phyloP scores from a whole-genome alignment of 2,113 vertebrate genomes.

The Eidolon helvum region DNA sequence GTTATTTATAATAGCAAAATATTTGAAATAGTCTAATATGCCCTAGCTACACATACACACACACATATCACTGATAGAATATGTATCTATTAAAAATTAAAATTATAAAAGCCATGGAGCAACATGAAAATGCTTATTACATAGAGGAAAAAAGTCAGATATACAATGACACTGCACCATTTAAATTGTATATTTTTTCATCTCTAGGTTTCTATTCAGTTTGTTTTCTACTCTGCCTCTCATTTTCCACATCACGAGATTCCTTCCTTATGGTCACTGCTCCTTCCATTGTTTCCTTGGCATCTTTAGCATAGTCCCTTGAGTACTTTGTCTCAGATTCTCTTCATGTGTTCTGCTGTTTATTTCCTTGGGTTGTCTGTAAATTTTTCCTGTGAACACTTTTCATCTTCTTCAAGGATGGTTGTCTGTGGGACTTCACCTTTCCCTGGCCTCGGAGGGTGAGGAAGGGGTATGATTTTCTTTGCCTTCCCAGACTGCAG shows the following conservation, averaged over 20 bases:
- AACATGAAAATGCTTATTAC: neutral
- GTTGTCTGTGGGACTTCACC: neutral
- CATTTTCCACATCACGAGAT: neutral
- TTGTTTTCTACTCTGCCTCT: neutral
- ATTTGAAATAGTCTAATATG: neutral
- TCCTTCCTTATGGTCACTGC: neutral
- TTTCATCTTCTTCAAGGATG: neutral
- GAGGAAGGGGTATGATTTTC: neutral
- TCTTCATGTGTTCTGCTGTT: neutral
- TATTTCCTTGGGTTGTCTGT: neutral
- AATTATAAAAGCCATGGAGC: neutral
- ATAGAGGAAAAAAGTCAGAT: neutral
- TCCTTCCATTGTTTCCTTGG: neutral
- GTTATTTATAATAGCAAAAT: constrained; percentile 9
- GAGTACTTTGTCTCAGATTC: neutral
- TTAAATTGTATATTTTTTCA: neutral
- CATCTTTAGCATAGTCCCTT: neutral
- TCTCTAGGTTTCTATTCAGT: neutral
- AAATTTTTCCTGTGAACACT: neutral
- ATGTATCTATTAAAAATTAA: neutral
- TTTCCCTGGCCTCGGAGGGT: neutral
- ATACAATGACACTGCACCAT: neutral
- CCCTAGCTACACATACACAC: neutral
- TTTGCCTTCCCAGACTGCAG: neutral
- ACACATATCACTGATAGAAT: neutral